Evolutionary conservation across 2,113 vertebrate species (phyloP).

Genomic region (Scophthalmus maximus): DNA sequence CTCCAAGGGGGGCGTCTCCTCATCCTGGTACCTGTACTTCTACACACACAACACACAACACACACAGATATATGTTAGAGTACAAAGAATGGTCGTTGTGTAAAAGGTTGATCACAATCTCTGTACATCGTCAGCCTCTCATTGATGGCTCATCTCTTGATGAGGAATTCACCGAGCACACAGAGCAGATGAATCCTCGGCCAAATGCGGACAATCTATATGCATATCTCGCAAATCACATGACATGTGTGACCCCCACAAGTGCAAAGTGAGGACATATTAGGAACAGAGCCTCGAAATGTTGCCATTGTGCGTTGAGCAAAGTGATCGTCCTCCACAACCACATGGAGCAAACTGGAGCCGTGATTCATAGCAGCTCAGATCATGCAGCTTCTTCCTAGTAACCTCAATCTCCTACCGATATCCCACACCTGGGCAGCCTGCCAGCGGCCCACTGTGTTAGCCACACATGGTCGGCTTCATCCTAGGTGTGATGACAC

Average conservation of each 20-base stretch:
- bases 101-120: not conserved
- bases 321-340: constrained; percentile 55
- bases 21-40: constrained; percentile 99
- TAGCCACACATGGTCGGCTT: constrained; percentile 67
- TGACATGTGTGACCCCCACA: constrained; percentile 55
- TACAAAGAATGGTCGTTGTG: not conserved
- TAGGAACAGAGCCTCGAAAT: constrained; percentile 24
- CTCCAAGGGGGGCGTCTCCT: constrained; percentile 93
- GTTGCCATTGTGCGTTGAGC: constrained; percentile 44
- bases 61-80: constrained; percentile 37
- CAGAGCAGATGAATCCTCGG: not conserved
- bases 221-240: constrained; percentile 33
- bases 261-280: constrained; percentile 34
- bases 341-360: constrained; percentile 58
- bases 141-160: constrained; percentile 3
- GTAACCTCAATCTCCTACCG: constrained; percentile 64
- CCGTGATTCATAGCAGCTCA: constrained; percentile 64
- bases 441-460: constrained; percentile 74
- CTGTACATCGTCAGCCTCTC: not conserved
- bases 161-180: not conserved
- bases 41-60: constrained; percentile 81
- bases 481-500: constrained; percentile 70
- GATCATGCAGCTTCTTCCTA: constrained; percentile 63
- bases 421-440: constrained; percentile 69
- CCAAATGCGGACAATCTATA: constrained; percentile 32